Evolutionary conservation across 1,140 invertebrate genomes (phyloP).

Genomic region (Wasmannia auropunctata): DNA sequence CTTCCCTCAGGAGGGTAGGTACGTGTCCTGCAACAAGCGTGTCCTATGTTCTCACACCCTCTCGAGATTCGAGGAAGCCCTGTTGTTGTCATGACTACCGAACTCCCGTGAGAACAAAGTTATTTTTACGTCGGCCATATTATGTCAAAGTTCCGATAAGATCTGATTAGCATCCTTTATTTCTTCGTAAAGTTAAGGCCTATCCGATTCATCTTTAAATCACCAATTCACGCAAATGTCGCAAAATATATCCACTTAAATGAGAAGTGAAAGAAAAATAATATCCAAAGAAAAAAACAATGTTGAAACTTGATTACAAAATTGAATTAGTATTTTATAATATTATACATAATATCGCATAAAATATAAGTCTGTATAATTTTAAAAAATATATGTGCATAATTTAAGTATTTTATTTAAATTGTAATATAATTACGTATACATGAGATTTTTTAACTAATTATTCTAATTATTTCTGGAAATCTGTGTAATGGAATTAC

Average conservation of each 20-base stretch:
- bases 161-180: constrained; percentile 42
- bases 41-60: constrained; percentile 65
- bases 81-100: constrained; percentile 70
- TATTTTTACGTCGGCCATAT: constrained; percentile 62
- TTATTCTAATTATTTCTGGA: neutral
- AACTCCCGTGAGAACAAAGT: constrained; percentile 64
- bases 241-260: neutral
- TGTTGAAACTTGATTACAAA: neutral
- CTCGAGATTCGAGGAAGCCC: constrained; percentile 72
- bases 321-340: neutral
- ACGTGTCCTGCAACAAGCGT: constrained; percentile 73
- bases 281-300: neutral
- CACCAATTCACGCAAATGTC: neutral
- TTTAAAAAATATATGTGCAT: neutral
- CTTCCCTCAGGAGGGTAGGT: constrained; percentile 71
- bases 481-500: neutral
- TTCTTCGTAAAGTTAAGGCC: neutral
- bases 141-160: neutral
- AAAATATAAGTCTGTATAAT: neutral
- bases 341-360: too few species aligned
- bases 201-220: neutral
- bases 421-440: neutral
- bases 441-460: neutral
- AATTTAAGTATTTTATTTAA: neutral
- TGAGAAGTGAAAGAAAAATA: neutral